Conservation (phyloP, 2,888 invertebrate species). For the Mallateleia sp. region DNA sequence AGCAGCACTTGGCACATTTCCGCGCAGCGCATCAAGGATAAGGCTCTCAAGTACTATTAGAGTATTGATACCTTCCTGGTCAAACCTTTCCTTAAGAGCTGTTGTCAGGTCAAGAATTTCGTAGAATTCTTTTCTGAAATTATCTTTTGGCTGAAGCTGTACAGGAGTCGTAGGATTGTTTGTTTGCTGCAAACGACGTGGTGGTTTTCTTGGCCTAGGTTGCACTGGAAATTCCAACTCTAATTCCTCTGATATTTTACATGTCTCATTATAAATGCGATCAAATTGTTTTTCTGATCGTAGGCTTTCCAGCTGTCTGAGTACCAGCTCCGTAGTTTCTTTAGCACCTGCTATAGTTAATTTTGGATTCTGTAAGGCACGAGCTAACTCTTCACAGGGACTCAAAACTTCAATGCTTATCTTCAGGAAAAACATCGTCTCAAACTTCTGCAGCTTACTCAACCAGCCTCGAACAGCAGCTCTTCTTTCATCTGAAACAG, state of each 20-base stretch:
- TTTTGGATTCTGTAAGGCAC: constrained; percentile 11
- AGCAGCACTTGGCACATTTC: constrained; percentile 3
- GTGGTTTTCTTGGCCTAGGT: constrained; percentile 29
- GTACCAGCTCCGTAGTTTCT: background rate
- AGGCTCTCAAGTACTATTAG: constrained; percentile 25
- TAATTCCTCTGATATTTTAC: no score
- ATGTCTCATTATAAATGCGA: no score
- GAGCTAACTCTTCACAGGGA: constrained; percentile 30
- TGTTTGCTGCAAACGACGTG: constrained; percentile 38
- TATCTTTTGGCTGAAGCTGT: constrained; percentile 8
- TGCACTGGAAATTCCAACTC: background rate
- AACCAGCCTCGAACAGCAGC: constrained; percentile 29
- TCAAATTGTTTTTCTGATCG: constrained; percentile 23
- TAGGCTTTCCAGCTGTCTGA: background rate
- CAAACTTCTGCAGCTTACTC: constrained; percentile 17
- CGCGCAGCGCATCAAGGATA: constrained; percentile 13
- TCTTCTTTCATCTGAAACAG: constrained; percentile 31
- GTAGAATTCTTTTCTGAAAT: constrained; percentile 27
- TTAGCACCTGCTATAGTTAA: constrained; percentile 26
- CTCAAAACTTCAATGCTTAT: constrained; percentile 28
- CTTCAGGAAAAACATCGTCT: constrained; percentile 29
- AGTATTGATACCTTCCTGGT: constrained; percentile 34
- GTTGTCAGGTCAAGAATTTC: constrained; percentile 39
- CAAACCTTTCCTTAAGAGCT: constrained; percentile 33
- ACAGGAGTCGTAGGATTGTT: background rate